A percentile compares a stretch with the other conserved stretches of the same genome.
phyloP scores from a whole-genome alignment of 1,140 invertebrate species.

The Dreissena polymorpha region DNA sequence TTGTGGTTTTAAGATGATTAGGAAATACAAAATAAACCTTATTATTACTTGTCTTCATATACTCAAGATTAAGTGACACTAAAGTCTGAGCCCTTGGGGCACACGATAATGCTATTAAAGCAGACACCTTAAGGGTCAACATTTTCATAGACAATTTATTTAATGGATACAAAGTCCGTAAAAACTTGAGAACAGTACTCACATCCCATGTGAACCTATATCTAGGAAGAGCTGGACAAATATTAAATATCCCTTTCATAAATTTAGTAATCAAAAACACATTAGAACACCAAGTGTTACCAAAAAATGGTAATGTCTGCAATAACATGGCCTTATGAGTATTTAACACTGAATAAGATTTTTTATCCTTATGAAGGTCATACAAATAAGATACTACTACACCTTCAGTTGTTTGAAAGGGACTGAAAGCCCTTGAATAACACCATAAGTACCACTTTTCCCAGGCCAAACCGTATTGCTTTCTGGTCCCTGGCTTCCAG shows the following conservation, averaged over 20 bases:
- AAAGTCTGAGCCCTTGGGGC: conserved; percentile 9
- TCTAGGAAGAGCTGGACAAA: no score
- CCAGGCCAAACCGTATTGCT: conserved; percentile 28
- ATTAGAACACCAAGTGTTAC: background rate
- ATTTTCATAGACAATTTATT: no score
- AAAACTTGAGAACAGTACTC: no score
- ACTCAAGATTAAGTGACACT: conserved; percentile 17
- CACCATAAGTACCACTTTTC: conserved; percentile 28
- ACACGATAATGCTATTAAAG: background rate
- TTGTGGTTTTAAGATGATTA: conserved; percentile 17
- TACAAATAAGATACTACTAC: conserved; percentile 7
- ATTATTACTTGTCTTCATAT: background rate
- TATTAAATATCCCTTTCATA: no score
- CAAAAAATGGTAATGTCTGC: conserved; percentile 6
- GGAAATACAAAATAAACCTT: background rate
- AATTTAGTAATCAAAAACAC: no score
- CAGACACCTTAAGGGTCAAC: no score
- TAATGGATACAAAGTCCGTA: no score
- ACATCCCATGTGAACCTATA: no score
- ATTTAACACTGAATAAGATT: conserved; percentile 20
- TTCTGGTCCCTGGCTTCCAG: conserved; percentile 20
- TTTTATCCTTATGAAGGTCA: background rate
- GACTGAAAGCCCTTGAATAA: background rate
- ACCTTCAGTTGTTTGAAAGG: conserved; percentile 19
- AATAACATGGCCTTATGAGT: conserved; percentile 3